Conservation (phyloP, 1,140 invertebrate genomes). For the Procambarus clarkii region DNA sequence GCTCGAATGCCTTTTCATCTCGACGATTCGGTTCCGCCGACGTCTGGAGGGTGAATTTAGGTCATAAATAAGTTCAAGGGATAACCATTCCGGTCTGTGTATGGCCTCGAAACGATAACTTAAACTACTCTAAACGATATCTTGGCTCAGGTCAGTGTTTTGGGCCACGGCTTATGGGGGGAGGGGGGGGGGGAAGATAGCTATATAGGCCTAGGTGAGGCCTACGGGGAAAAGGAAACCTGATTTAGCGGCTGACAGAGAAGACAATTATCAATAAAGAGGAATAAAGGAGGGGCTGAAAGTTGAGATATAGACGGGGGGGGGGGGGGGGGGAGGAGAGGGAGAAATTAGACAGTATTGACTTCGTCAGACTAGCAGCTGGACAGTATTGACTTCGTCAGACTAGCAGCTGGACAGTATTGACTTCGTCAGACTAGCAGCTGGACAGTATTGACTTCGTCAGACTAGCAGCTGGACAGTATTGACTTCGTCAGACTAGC, state of each 20-base stretch:
- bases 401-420: too few species aligned
- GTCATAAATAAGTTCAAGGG: background rate
- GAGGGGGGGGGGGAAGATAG: background rate
- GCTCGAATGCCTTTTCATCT: background rate
- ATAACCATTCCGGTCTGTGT: background rate
- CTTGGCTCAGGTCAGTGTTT: background rate
- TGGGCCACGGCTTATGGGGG: background rate
- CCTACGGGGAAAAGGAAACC: background rate
- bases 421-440: too few species aligned
- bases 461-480: too few species aligned
- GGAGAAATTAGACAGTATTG: too few species aligned
- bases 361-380: too few species aligned
- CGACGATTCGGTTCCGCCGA: background rate
- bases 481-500: too few species aligned
- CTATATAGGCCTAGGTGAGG: background rate
- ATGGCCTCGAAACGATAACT: background rate
- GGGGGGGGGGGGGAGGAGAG: background rate
- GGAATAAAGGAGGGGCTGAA: background rate
- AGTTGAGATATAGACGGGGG: background rate
- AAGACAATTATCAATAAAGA: background rate
- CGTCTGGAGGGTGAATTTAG: background rate
- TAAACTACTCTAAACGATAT: background rate
- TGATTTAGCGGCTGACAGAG: conserved; percentile 2
- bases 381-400: too few species aligned
- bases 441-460: too few species aligned